Evolutionary conservation across 1,140 invertebrate genomes (phyloP), one percentile per base, ranked within the genome.

Genomic region (Archivesica marissinica): DNA sequence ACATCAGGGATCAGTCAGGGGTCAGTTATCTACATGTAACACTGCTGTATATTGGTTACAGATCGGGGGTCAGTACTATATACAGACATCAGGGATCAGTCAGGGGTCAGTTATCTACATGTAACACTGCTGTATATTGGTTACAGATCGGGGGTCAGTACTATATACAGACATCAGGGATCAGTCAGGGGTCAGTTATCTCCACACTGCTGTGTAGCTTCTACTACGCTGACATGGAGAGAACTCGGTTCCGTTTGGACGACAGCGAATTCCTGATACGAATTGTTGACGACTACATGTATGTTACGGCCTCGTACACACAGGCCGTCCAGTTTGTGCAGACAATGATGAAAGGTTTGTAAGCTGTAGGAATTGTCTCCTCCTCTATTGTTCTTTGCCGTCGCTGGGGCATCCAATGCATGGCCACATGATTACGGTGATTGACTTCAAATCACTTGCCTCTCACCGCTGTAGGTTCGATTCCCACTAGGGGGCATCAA

Each of bases 111-210:
- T n/a, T n/a, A 7, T 54, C 50, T 54, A n/a, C n/a, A 54, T 54
- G 17, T 54, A 15, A 54, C 50, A n/a, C 41, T 44, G 17, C 17
- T 44, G 7, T 44, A 17, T 28, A 6, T 35, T 13, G 61, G 9
- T 44, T 80, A 61, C 78, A 91, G 90, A 66, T 90, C 35, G 90
- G 90, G 35, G 39, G 61, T n/a, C 56, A 78, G 15, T 89, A 87
- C 76, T 92, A 81, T 59, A 61, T 72, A 20, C 85, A 89, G 28
- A 85, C 25, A 0, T 35, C 50, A 33, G 91, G 91, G 13, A 90
- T 92, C 56, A 91, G 90, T 44, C 91, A 91, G 61, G 91, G 91
- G 20, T 92, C 90, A 20, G 79, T 90, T 17, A 54, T 92, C 25
- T 92, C 91, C 35, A 89, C 90, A 25, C 47, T 91, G 17, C 80